phyloP scores from a whole-genome alignment of 2,888 invertebrate species.

The Acronicta psi region DNA sequence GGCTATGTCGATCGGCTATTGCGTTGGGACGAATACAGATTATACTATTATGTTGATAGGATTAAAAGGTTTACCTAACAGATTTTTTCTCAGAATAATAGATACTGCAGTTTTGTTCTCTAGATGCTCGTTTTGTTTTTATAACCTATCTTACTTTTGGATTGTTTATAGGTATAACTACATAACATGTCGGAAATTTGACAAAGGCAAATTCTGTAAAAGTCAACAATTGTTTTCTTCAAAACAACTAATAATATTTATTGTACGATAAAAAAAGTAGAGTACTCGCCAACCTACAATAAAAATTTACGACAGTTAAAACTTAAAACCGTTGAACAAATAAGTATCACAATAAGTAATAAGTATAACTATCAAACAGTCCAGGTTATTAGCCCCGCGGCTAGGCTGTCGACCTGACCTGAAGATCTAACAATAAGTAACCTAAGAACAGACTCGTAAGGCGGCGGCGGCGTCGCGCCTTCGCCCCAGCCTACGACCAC shows the following conservation, averaged over 20 bases:
- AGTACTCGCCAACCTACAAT: not conserved
- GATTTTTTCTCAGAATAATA: no score
- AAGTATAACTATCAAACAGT: conserved; percentile 18
- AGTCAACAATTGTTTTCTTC: no score
- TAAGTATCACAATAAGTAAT: conserved; percentile 11
- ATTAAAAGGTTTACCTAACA: no score
- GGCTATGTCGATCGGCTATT: not conserved
- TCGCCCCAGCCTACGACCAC: conserved; percentile 22
- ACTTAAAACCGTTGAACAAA: conserved; percentile 6
- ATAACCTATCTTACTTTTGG: no score
- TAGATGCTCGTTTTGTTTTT: not conserved
- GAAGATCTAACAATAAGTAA: conserved; percentile 49
- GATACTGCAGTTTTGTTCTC: not conserved
- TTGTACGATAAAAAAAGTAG: no score
- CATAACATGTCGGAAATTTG: no score
- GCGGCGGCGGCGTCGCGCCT: conserved; percentile 24
- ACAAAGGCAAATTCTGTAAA: no score
- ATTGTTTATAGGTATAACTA: no score
- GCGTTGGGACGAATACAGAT: not conserved
- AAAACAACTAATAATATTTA: no score
- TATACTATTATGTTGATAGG: not conserved
- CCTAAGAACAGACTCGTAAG: conserved; percentile 40
- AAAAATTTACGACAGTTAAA: conserved; percentile 2
- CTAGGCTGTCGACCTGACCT: conserved; percentile 44
- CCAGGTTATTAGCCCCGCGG: conserved; percentile 42